phyloP scores from a whole-genome alignment of 2,888 invertebrate genomes.

The Andrena hattorfiana region DNA sequence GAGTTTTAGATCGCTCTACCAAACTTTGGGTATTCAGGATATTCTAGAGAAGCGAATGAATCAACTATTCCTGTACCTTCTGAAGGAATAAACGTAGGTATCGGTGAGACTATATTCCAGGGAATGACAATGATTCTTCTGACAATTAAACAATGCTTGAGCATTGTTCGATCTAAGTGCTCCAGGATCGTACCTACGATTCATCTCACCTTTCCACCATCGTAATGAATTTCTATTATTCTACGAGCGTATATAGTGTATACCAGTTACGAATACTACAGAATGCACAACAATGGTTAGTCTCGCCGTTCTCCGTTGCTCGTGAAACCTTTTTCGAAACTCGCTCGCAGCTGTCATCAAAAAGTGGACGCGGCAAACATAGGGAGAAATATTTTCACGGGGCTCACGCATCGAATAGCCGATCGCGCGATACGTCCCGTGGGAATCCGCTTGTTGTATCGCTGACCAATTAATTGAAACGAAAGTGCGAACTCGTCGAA shows the following conservation, averaged over 20 bases:
- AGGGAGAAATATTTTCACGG: neutral
- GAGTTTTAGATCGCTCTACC: too few species aligned
- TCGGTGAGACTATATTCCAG: too few species aligned
- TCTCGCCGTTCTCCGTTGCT: conserved; percentile 40
- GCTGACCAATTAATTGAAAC: neutral
- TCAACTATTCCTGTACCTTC: too few species aligned
- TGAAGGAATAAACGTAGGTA: too few species aligned
- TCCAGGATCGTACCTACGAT: conserved; percentile 41
- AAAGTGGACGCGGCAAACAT: neutral
- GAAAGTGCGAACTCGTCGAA: neutral
- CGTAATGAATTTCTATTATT: conserved; percentile 50
- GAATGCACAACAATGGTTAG: conserved; percentile 55
- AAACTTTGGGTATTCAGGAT: too few species aligned
- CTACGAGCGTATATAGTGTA: conserved; percentile 54
- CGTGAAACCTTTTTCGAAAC: conserved; percentile 16
- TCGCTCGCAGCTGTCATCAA: neutral
- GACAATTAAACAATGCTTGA: neutral
- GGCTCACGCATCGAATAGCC: conserved; percentile 1
- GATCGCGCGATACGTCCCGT: neutral
- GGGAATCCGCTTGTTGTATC: neutral
- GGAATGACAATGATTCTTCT: neutral
- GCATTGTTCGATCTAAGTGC: neutral
- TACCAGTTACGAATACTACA: conserved; percentile 55
- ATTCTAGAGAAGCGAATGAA: too few species aligned
- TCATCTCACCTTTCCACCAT: conserved; percentile 23